Evolutionary conservation across 2,888 invertebrate genomes (phyloP).

Genomic region (Balanococcus diminutus): DNA sequence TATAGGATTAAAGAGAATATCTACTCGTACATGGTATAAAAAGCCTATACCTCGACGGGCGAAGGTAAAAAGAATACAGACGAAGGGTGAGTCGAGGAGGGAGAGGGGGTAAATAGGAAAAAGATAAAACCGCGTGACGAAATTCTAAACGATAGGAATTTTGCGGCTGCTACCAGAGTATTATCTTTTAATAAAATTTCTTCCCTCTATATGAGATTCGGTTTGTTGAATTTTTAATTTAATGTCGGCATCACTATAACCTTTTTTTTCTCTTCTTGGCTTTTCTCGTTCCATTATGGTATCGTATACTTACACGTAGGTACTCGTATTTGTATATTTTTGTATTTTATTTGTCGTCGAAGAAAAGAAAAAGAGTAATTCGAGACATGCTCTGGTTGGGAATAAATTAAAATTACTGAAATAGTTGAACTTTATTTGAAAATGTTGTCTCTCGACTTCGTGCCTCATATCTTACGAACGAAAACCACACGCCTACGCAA

Average conservation of each 20-base stretch:
- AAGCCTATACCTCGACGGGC: neutral
- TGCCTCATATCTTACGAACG: neutral
- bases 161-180: neutral
- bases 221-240: conserved; percentile 26
- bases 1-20: neutral
- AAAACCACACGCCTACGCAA: neutral
- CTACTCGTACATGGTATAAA: neutral
- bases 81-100: neutral
- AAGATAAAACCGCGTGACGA: neutral
- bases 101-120: neutral
- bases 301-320: neutral
- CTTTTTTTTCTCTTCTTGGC: neutral
- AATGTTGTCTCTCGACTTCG: neutral
- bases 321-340: neutral
- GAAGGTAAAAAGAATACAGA: neutral
- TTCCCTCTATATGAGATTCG: neutral
- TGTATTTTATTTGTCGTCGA: neutral
- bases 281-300: neutral
- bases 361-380: neutral
- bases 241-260: neutral
- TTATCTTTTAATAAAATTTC: conserved; percentile 18
- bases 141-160: conserved; percentile 7
- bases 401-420: conserved; percentile 35
- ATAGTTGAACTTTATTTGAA: neutral
- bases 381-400: neutral